phyloP scores from a whole-genome alignment of 2,888 invertebrate genomes.

The Ypsolopha scabrella region DNA sequence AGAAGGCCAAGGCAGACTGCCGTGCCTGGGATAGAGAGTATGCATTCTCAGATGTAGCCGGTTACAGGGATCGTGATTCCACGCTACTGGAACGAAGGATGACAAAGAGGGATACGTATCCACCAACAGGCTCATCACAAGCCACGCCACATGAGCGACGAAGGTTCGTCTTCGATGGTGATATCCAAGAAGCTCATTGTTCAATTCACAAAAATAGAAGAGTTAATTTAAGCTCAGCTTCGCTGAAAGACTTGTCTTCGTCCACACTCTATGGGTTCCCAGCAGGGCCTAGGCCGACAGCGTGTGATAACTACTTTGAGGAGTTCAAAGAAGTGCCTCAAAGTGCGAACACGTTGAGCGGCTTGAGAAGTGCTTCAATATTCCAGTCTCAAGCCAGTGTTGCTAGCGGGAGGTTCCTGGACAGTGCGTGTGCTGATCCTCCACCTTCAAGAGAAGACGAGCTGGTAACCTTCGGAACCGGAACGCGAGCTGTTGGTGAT shows the following conservation, averaged over 20 bases:
- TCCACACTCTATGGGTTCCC: constrained; percentile 74
- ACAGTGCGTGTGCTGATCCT: constrained; percentile 74
- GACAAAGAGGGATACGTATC: constrained; percentile 60
- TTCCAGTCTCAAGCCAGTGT: constrained; percentile 70
- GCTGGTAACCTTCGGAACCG: constrained; percentile 78
- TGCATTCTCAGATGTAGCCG: constrained; percentile 40
- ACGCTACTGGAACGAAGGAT: constrained; percentile 52
- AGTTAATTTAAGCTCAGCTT: constrained; percentile 65
- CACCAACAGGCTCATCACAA: constrained; percentile 50
- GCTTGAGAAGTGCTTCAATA: constrained; percentile 58
- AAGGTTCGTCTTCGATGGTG: constrained; percentile 75
- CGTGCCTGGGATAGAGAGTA: constrained; percentile 65
- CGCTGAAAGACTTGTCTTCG: constrained; percentile 69
- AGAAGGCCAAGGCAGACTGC: constrained; percentile 60
- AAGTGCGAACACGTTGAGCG: constrained; percentile 61
- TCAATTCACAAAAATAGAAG: constrained; percentile 69
- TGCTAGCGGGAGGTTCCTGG: constrained; percentile 77
- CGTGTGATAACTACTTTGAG: constrained; percentile 71
- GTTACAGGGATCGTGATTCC: constrained; percentile 54
- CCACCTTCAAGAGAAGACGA: constrained; percentile 75
- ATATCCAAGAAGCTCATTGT: constrained; percentile 61
- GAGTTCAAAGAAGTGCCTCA: constrained; percentile 66
- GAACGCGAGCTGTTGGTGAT: constrained; percentile 37
- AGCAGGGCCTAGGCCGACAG: constrained; percentile 73
- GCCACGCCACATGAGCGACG: constrained; percentile 67